Percentiles rank a stretch among this genome's conserved stretches.
Evolutionary conservation across 1,140 invertebrate genomes (phyloP).

Genomic region (Andricus grossulariae): DNA sequence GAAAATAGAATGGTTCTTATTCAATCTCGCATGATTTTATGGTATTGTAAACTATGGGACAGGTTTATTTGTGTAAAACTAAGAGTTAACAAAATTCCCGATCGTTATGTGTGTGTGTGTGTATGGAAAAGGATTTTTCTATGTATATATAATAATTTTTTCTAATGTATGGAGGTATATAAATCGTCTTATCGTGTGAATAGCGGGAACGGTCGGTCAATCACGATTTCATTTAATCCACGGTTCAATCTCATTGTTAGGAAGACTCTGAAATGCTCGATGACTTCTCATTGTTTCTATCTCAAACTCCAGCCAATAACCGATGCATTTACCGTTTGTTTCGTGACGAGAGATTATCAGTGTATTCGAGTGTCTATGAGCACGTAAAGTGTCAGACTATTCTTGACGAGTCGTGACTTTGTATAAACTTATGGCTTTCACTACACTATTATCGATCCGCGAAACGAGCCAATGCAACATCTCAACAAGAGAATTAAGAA

Average conservation of each 20-base stretch:
- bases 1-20: too few species aligned
- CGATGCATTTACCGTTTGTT: constrained; percentile 25
- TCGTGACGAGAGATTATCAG: constrained; percentile 5
- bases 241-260: constrained; percentile 23
- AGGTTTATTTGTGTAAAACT: too few species aligned
- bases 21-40: too few species aligned
- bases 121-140: too few species aligned
- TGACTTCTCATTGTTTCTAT: constrained; percentile 24
- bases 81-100: too few species aligned
- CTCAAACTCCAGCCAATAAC: constrained; percentile 14
- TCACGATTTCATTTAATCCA: constrained; percentile 22
- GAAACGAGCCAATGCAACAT: background rate
- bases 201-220: constrained; percentile 8
- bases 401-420: constrained; percentile 20
- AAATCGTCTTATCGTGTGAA: background rate
- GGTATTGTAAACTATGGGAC: too few species aligned
- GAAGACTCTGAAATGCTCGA: constrained; percentile 24
- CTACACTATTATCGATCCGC: background rate
- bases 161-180: too few species aligned
- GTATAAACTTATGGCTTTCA: background rate
- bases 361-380: constrained; percentile 6
- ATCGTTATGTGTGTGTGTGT: too few species aligned
- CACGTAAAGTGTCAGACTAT: background rate
- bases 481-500: background rate
- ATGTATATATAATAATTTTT: too few species aligned